Evolutionary conservation across 2,888 invertebrate species (phyloP), one percentile per base, ranked within the genome.

Genomic region (Lamellibrachia columna): DNA sequence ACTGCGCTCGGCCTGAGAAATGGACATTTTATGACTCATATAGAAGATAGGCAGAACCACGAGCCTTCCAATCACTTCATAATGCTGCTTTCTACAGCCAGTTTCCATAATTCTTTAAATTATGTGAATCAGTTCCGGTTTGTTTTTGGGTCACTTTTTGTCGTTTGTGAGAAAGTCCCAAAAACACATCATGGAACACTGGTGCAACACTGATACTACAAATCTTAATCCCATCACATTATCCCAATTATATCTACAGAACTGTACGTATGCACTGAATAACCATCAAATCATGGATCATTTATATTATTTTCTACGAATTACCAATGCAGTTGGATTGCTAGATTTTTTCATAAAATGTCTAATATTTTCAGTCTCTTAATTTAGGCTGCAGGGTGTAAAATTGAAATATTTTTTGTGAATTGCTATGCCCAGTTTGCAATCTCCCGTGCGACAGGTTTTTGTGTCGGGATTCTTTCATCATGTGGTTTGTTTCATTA

Each of bases 21-120:
- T 75, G 75, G 75, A 22, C 75, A n/a, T 75, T 75, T 75, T 75
- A 75, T 75, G 75, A 75, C 75, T 75, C 75, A 75, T 75, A 15
- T 22, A 75, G 3, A n/a, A 75, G 75, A 75, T 75, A 75, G 75
- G 11, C 75, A 22, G 75, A 75, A 6, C 75, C 75, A 1, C 75
- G 3, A 22, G 75, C 75, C 75, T 75, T 22, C 75, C 75, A 75
- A 75, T 1, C 22, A 11, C 75, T 75, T 75, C 75, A 75, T 75
- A 75, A 75, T 75, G 75, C 75, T 6, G 22, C 22, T 11, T n/a
- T 75, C 75, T 15, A 75, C 75, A 75, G n/a, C 75, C 75, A 75
- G 15, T 75, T 75, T 75, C 75, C 75, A 75, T 75, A 75, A 75
- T 75, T 75, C 75, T 22, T n/a, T 22, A 75, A 75, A 75, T 75